Conservation (phyloP, 2,797 vertebrate species). For the Muscicapa striata region DNA sequence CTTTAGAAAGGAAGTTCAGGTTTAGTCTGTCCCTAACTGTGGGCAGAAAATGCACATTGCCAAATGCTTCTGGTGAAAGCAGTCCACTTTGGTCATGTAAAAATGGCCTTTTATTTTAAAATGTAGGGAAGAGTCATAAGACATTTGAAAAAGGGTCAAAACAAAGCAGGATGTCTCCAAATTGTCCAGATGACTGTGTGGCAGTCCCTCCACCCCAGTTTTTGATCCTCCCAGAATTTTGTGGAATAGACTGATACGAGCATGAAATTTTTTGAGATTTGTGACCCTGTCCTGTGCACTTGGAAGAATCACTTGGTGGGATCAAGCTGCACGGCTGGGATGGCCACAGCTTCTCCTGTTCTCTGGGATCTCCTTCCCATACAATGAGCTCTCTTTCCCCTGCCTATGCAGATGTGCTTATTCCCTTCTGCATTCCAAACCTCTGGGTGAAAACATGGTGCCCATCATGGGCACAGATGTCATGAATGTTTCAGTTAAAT, state of each 20-base stretch:
- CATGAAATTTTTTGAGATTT: not conserved
- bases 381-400: not conserved
- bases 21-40: not conserved
- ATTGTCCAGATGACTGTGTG: not conserved
- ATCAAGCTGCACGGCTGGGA: not conserved
- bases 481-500: not conserved
- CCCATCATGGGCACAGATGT: accelerated
- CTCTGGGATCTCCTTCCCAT: not conserved
- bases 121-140: not conserved
- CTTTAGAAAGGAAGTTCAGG: not conserved
- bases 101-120: not conserved
- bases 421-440: not conserved
- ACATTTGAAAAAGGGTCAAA: not conserved
- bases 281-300: too few relatives aligned
- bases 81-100: not conserved
- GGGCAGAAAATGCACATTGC: not conserved
- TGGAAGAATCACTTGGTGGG: not conserved
- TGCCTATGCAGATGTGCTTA: not conserved
- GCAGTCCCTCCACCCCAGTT: not conserved
- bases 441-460: not conserved
- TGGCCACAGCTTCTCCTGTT: not conserved
- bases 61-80: not conserved
- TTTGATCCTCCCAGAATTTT: not conserved
- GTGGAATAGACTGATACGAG: not conserved
- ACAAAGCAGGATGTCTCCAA: not conserved